Conservation (phyloP, 2,797 vertebrate genomes). For the Bufotes viridis region DNA sequence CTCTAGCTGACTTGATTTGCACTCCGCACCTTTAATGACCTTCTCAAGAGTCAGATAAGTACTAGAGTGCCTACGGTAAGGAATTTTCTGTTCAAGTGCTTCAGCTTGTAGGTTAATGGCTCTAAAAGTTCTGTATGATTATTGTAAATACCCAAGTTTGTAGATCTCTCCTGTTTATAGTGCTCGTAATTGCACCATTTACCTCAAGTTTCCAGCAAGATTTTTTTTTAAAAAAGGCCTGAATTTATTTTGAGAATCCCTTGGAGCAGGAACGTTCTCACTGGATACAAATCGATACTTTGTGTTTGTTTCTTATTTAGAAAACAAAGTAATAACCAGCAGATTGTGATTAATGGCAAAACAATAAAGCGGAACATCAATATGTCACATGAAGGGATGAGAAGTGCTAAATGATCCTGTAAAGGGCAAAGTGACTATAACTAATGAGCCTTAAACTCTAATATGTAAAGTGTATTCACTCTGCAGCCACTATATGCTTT, state of each 20-base stretch:
- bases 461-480: no score
- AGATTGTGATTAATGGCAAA: not conserved
- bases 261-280: not conserved
- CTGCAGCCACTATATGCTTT: no score
- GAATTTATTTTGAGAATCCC: slow-evolving; percentile 24
- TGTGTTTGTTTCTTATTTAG: not conserved
- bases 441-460: no score
- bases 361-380: not conserved
- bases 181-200: slow-evolving; percentile 13
- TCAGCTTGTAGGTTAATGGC: slow-evolving; percentile 31
- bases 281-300: not conserved
- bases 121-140: not conserved
- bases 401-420: not conserved
- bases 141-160: not conserved
- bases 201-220: not conserved
- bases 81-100: slow-evolving; percentile 14
- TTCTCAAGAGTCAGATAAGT: slow-evolving; percentile 12
- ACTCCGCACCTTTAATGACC: slow-evolving; percentile 5
- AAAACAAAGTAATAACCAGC: not conserved
- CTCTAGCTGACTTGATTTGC: not conserved
- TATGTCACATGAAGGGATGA: not conserved
- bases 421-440: not conserved
- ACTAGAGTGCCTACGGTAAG: slow-evolving; percentile 18
- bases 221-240: not conserved
- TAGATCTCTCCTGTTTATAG: not conserved